These are phyloP conservation scores for Lanistes nyassanus DNA, from an alignment of 1,140 invertebrate species.

Conservation along the genomic window DNA sequence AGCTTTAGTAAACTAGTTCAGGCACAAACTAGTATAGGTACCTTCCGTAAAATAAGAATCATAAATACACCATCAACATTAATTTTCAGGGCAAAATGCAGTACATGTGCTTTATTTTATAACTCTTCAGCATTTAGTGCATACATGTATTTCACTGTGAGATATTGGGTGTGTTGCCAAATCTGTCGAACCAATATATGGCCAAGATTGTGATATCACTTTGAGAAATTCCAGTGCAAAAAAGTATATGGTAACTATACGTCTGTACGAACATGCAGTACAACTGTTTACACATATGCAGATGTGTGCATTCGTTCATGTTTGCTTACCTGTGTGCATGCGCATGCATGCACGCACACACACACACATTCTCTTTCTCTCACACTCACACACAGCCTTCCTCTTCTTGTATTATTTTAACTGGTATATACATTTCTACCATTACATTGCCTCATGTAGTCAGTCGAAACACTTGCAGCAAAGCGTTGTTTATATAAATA, in stretches of 20 bases:
- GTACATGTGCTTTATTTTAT: no score
- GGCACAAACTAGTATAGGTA: no score
- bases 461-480: no score
- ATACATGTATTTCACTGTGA: not conserved
- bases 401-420: no score
- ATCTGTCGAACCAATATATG: not conserved
- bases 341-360: conserved; percentile 1
- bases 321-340: conserved; percentile 2
- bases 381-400: conserved; percentile 2
- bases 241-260: not conserved
- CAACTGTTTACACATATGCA: not conserved
- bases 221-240: not conserved
- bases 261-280: not conserved
- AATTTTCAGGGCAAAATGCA: no score
- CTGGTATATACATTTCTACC: no score
- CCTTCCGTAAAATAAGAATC: no score
- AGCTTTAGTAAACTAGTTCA: no score
- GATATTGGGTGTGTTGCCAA: not conserved
- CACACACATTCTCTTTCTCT: no score
- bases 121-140: not conserved
- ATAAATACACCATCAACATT: no score
- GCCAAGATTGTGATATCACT: not conserved
- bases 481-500: no score
- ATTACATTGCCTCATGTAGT: no score
- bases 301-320: conserved; percentile 5